A percentile compares a stretch with the other conserved stretches of the same genome.
Conservation (phyloP, 1,140 invertebrate species). For the Homarus americanus region DNA sequence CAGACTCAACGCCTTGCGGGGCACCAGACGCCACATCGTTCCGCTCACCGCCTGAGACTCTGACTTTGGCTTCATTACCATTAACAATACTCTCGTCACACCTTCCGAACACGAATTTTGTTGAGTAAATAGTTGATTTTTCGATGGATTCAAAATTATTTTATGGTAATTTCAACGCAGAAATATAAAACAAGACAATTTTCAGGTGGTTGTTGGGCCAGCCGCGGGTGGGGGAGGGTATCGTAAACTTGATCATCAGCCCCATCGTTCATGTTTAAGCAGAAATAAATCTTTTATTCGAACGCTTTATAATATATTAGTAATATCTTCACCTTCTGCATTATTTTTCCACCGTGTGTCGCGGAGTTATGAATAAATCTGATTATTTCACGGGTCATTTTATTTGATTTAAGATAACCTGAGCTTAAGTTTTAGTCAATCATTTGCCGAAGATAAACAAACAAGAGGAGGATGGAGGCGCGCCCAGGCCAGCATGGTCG, state of each 20-base stretch:
- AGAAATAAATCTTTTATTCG: constrained; percentile 27
- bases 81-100: no score
- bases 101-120: not conserved
- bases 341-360: not conserved
- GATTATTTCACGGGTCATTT: not conserved
- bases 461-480: not conserved
- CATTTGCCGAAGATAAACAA: not conserved
- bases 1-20: constrained; percentile 50
- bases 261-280: constrained; percentile 35
- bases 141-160: no score
- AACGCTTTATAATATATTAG: not conserved
- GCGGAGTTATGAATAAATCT: not conserved
- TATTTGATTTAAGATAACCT: not conserved
- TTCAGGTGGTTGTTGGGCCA: not conserved
- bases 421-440: not conserved
- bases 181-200: not conserved
- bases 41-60: not conserved
- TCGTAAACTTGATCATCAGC: not conserved
- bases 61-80: constrained; percentile 34
- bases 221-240: not conserved
- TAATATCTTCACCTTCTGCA: no score
- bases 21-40: constrained; percentile 37
- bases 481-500: not conserved
- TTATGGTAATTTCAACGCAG: not conserved
- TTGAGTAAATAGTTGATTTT: not conserved